Evolutionary conservation across 2,797 vertebrate species (phyloP), one percentile per base, ranked within the genome.

Genomic region (Remorina albescens): DNA sequence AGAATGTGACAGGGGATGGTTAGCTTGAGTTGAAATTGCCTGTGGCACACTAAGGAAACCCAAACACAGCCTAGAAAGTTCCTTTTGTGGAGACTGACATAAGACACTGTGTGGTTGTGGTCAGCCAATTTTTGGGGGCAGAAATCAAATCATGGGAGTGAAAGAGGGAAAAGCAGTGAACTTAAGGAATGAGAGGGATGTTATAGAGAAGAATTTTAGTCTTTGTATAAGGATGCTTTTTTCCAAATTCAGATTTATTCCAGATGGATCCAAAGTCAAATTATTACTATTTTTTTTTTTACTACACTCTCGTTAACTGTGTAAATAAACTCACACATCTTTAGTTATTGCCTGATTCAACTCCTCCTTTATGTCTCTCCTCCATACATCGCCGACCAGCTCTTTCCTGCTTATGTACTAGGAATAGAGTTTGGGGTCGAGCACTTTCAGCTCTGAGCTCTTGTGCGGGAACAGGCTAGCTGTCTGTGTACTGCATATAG

Each of bases 401-500:
- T 76, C 70, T 66, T 73, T 59, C 64, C 54, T 37, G 44, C 76
- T 78, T 84, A 88, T 81, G 70, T 51, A 71, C 67, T 76, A 66
- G 6, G 85, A 87, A 78, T 71, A 46, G 74, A 82, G 86, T 86
- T 72, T 82, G 72, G 85, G 77, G 78, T 77, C 72, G 76, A 87
- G 85, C 87, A 90, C 86, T 86, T 88, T 89, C 70, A 81, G 81
- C 54, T 54, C 80, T 80, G 86, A 88, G 85, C 67, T 74, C 75
- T 78, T 82, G 71, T 90, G 84, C 86, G 90, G 89, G 86, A 90
- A 88, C 88, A 79, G 87, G 86, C 85, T 85, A 85, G 86, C 90
- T 90, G 91, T 93, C 89, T 91, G 85, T 89, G 87, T 89, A 93
- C 88, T 91, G 91, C 92, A 89, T 91, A 92, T 90, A 94, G 91